These are phyloP conservation scores for Aspidoscelis tigris DNA, from an alignment of 2,113 vertebrate species.

Conservation along the genomic window DNA sequence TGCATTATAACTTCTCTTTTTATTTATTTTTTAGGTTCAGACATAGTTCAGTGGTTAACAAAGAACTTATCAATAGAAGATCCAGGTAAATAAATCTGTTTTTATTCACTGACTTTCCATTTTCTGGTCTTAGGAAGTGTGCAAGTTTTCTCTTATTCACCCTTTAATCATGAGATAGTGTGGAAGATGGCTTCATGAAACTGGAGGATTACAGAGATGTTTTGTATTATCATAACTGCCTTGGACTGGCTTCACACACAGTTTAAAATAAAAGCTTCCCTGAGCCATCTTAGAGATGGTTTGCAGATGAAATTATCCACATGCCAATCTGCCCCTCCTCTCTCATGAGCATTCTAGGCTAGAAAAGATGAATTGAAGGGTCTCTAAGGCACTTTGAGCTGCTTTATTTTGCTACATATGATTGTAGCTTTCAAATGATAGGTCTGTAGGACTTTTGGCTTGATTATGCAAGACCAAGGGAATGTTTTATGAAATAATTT, in stretches of 20 bases:
- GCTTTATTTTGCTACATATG: no score
- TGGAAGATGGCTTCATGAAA: neutral
- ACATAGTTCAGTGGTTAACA: slow-evolving; percentile 97
- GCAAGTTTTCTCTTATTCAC: neutral
- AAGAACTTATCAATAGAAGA: slow-evolving; percentile 97
- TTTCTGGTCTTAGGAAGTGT: neutral
- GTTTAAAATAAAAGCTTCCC: no score
- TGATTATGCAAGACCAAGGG: neutral
- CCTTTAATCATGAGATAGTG: neutral
- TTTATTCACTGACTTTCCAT: neutral
- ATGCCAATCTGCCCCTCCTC: no score
- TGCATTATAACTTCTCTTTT: slow-evolving; percentile 46
- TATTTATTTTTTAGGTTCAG: slow-evolving; percentile 86
- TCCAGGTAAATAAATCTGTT: slow-evolving; percentile 85
- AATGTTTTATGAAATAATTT: neutral
- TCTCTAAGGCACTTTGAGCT: no score
- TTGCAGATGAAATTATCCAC: no score
- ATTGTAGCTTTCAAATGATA: neutral
- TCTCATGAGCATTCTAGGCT: no score
- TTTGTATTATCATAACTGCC: no score
- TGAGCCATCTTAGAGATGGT: no score
- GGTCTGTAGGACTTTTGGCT: neutral
- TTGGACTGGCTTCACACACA: no score
- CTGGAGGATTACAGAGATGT: neutral
- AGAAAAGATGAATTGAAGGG: no score